A percentile compares a stretch with the other conserved stretches of the same genome.
phyloP scores from a whole-genome alignment of 2,888 invertebrate genomes.

The Drosophila setosimentum region DNA sequence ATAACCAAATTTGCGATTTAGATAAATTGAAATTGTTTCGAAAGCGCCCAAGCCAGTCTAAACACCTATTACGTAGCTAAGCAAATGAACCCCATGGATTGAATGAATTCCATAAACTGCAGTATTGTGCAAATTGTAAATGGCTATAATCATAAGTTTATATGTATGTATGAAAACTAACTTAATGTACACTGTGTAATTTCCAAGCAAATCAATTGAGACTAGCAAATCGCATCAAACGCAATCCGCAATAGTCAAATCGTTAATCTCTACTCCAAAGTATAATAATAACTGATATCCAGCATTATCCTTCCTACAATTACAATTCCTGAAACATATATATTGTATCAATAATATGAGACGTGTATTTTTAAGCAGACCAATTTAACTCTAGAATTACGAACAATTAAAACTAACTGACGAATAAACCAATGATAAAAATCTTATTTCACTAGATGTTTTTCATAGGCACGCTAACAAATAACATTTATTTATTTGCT shows the following conservation, averaged over 20 bases:
- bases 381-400: slow-evolving; percentile 75
- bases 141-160: slow-evolving; percentile 45
- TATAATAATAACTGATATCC: slow-evolving; percentile 20
- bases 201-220: slow-evolving; percentile 26
- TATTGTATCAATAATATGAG: slow-evolving; percentile 62
- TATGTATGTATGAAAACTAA: slow-evolving; percentile 19
- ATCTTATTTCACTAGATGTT: neutral
- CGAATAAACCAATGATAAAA: slow-evolving; percentile 69
- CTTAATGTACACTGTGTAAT: slow-evolving; percentile 12
- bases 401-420: slow-evolving; percentile 55
- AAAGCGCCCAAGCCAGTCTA: slow-evolving; percentile 41
- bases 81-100: slow-evolving; percentile 55
- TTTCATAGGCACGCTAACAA: neutral
- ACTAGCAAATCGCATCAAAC: slow-evolving; percentile 8
- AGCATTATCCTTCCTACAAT: slow-evolving; percentile 30
- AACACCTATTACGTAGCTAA: slow-evolving; percentile 61
- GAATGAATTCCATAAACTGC: slow-evolving; percentile 47
- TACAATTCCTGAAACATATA: slow-evolving; percentile 39
- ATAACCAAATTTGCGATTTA: slow-evolving; percentile 64
- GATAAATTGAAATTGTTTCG: slow-evolving; percentile 70
- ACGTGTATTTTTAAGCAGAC: slow-evolving; percentile 74
- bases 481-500: neutral
- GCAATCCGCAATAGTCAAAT: slow-evolving; percentile 36
- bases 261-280: slow-evolving; percentile 22
- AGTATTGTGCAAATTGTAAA: slow-evolving; percentile 55